A percentile compares a stretch with the other conserved stretches of the same genome.
phyloP scores from a whole-genome alignment of 2,888 invertebrate species.

The Cataglyphis albicans region DNA sequence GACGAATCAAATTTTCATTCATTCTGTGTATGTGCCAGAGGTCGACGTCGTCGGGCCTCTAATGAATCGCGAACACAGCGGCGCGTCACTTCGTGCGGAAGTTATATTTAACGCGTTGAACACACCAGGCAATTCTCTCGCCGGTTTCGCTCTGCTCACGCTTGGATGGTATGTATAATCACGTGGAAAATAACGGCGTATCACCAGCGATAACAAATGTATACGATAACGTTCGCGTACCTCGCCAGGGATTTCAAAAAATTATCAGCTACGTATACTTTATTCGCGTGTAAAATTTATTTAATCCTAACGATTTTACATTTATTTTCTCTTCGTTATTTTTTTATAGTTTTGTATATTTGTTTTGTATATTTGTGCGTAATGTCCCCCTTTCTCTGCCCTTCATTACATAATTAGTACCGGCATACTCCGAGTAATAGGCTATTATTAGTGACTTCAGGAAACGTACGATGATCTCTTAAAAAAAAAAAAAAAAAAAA shows the following conservation, averaged over 20 bases:
- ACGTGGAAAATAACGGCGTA: constrained; percentile 24
- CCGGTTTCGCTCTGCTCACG: constrained; percentile 16
- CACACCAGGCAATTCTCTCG: constrained; percentile 16
- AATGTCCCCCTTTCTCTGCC: background rate
- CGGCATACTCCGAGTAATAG: background rate
- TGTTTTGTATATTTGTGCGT: background rate
- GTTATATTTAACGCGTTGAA: constrained; percentile 49
- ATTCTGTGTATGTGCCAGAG: constrained; percentile 19
- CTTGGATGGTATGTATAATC: constrained; percentile 14
- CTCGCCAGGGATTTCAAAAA: background rate
- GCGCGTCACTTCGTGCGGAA: constrained; percentile 45
- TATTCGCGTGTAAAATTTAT: background rate
- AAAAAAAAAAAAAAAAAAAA: constrained; percentile 10
- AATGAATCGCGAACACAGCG: constrained; percentile 40
- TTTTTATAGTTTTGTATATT: background rate
- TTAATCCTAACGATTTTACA: background rate
- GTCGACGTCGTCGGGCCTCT: constrained; percentile 30
- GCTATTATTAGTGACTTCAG: background rate
- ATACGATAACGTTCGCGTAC: background rate
- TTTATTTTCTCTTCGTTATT: background rate
- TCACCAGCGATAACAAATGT: background rate
- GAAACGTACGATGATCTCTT: background rate
- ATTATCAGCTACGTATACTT: background rate
- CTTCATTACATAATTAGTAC: background rate
- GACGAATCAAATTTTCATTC: constrained; percentile 42